Evolutionary conservation across 2,888 invertebrate species (phyloP).

Genomic region (Trissolcus brochymenae): DNA sequence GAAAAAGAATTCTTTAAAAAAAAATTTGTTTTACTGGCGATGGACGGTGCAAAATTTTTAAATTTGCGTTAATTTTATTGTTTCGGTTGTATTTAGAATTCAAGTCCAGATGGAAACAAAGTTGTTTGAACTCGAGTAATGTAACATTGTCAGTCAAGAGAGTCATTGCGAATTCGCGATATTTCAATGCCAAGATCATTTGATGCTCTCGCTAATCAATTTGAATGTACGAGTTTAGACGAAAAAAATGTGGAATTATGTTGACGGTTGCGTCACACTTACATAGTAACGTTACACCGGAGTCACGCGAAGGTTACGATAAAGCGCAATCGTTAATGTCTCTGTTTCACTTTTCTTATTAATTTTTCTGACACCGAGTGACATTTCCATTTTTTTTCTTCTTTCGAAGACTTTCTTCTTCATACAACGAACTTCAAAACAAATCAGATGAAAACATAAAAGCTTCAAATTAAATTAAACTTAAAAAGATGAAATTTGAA

Average conservation of each 20-base stretch:
- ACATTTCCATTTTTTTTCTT: no score
- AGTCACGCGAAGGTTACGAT: slow-evolving; percentile 56
- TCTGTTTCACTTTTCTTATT: no score
- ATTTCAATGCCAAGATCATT: slow-evolving; percentile 46
- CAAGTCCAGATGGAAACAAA: slow-evolving; percentile 3
- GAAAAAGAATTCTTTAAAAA: not conserved
- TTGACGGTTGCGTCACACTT: slow-evolving; percentile 43
- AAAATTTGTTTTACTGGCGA: not conserved
- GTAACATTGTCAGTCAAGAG: no score
- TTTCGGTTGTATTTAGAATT: no score
- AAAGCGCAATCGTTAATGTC: slow-evolving; percentile 22
- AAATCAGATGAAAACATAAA: no score
- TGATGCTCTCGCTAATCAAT: slow-evolving; percentile 28
- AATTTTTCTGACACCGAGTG: not conserved
- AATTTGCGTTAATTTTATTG: no score
- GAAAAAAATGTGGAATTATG: slow-evolving; percentile 39
- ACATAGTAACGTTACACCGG: slow-evolving; percentile 37
- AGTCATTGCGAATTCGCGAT: slow-evolving; percentile 5
- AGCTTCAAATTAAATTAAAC: no score
- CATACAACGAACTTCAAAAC: no score
- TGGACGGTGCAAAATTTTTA: not conserved
- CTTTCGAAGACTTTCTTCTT: no score
- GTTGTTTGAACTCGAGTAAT: slow-evolving; percentile 46
- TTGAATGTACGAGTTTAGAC: slow-evolving; percentile 25
- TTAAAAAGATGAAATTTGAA: no score